Evolutionary conservation across 1,140 invertebrate genomes (phyloP).

Genomic region (Polypedilum pembai): DNA sequence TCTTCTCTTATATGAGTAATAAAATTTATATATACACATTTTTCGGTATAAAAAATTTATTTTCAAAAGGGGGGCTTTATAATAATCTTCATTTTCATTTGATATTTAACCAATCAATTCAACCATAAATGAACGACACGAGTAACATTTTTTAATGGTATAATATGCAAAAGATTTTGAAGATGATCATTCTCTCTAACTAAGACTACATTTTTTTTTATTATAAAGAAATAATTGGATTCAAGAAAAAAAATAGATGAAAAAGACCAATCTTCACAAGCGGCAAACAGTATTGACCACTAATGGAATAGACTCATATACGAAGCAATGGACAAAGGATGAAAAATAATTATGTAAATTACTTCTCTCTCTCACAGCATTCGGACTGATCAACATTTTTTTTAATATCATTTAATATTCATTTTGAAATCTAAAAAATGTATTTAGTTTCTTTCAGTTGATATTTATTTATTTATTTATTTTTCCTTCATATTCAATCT

Average conservation of each 20-base stretch:
- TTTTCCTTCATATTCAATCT: background rate
- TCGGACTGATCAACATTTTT: background rate
- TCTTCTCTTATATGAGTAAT: conserved; percentile 16
- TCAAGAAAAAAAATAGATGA: conserved; percentile 4
- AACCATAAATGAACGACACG: background rate
- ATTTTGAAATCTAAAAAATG: conserved; percentile 3
- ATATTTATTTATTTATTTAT: conserved; percentile 19
- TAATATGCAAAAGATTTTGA: background rate
- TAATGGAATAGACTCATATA: conserved; percentile 8
- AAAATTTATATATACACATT: conserved; percentile 22
- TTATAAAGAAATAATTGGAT: conserved; percentile 7
- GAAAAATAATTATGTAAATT: conserved; percentile 20
- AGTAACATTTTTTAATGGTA: background rate
- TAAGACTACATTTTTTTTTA: background rate
- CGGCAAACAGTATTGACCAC: background rate
- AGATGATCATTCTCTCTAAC: background rate
- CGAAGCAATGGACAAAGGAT: conserved; percentile 2
- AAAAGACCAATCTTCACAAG: background rate
- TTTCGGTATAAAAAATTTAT: background rate
- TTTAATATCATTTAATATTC: background rate
- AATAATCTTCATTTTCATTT: conserved; percentile 16
- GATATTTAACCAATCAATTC: conserved; percentile 18
- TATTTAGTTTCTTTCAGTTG: conserved; percentile 4
- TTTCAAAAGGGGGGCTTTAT: conserved; percentile 4
- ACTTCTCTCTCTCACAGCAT: background rate